Percentiles rank a stretch among this genome's conserved stretches.
These are phyloP conservation scores for Chloebia gouldiae DNA, from an alignment of 2,113 vertebrate genomes.

Conservation along the genomic window DNA sequence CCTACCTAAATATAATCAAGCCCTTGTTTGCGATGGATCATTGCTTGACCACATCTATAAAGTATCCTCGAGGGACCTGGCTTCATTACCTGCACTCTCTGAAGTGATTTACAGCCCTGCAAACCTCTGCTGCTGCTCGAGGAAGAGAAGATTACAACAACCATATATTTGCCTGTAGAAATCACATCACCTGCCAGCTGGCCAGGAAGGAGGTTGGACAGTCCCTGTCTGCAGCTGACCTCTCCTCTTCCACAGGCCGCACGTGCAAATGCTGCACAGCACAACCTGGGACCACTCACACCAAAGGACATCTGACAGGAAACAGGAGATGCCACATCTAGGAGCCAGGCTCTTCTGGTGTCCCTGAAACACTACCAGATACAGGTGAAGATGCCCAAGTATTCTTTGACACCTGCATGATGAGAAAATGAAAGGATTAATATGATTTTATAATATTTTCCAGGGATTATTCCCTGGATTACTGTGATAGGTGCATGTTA, in stretches of 20 bases:
- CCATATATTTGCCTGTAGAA: background rate
- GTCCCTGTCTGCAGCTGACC: background rate
- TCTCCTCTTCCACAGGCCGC: background rate
- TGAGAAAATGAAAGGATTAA: background rate
- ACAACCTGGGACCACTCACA: background rate
- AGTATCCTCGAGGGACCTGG: background rate
- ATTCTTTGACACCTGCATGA: background rate
- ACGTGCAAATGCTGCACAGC: background rate
- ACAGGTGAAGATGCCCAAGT: background rate
- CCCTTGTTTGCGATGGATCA: background rate
- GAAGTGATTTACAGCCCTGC: background rate
- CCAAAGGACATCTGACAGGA: background rate
- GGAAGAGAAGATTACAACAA: background rate
- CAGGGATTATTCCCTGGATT: background rate
- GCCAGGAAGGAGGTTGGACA: background rate
- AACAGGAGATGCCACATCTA: background rate
- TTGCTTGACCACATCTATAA: background rate
- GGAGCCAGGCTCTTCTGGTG: background rate
- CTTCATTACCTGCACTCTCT: background rate
- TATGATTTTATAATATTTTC: background rate
- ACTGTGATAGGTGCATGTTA: background rate
- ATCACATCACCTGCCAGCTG: background rate
- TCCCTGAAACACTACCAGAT: background rate
- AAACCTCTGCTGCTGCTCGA: background rate
- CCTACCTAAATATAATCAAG: background rate